Conservation (phyloP, 2,797 vertebrate genomes). For the Chelon labrosus region DNA sequence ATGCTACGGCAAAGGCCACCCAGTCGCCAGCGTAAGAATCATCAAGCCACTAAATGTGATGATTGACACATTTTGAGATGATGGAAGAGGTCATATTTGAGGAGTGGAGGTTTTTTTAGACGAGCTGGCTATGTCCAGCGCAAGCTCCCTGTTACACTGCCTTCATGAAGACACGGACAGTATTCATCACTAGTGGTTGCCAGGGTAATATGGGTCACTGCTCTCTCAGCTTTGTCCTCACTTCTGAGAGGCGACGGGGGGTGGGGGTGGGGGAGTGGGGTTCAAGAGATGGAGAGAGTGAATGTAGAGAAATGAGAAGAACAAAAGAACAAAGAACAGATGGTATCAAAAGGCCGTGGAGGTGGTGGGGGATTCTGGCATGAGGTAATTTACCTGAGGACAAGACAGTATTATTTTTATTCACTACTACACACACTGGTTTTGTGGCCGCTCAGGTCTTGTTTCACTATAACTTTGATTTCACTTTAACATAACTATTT, state of each 20-base stretch:
- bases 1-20: neutral
- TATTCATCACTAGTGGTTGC: constrained; percentile 57
- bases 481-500: neutral
- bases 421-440: constrained; percentile 1
- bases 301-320: constrained; percentile 18
- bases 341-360: constrained; percentile 50
- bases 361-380: constrained; percentile 46
- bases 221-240: constrained; percentile 51
- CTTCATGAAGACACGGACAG: constrained; percentile 16
- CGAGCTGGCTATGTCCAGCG: constrained; percentile 5
- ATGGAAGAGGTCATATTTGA: constrained; percentile 3
- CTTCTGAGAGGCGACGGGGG: constrained; percentile 23
- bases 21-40: neutral
- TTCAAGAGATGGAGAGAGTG: neutral
- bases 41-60: neutral
- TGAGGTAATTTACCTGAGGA: constrained; percentile 41
- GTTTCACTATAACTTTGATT: neutral
- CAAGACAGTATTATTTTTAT: constrained; percentile 14
- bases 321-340: constrained; percentile 61
- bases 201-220: constrained; percentile 70
- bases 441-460: constrained; percentile 7
- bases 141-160: constrained; percentile 11
- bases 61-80: constrained; percentile 7
- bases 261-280: too few relatives aligned
- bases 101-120: neutral